Percentiles rank a stretch among this genome's conserved stretches.
phyloP scores from a whole-genome alignment of 1,140 invertebrate species.

The Drosophila ogumai region DNA sequence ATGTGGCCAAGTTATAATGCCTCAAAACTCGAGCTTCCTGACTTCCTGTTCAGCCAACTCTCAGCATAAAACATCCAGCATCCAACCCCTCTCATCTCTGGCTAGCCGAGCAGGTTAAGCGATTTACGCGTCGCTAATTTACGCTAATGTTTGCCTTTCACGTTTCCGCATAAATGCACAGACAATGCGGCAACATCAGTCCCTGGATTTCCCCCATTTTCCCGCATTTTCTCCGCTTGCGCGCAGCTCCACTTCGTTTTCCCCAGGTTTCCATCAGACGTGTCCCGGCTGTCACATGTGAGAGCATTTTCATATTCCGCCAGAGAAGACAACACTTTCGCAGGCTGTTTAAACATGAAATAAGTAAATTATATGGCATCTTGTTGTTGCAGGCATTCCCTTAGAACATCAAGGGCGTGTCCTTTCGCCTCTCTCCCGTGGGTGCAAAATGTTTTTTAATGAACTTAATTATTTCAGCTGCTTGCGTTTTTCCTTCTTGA shows the following conservation, averaged over 20 bases:
- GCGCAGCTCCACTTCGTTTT: neutral
- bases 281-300: constrained; percentile 42
- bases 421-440: constrained; percentile 15
- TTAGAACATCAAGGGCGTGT: constrained; percentile 28
- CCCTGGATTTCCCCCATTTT: neutral
- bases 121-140: constrained; percentile 81
- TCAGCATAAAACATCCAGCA: neutral
- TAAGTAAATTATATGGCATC: constrained; percentile 74
- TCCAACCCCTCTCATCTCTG: neutral
- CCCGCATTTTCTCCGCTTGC: neutral
- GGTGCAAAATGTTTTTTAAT: constrained; percentile 65
- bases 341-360: constrained; percentile 71
- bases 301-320: constrained; percentile 40
- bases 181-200: constrained; percentile 43
- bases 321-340: constrained; percentile 58
- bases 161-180: constrained; percentile 77
- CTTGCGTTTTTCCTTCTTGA: constrained; percentile 31
- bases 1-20: constrained; percentile 33
- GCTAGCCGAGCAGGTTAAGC: constrained; percentile 59
- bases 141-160: constrained; percentile 79
- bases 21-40: constrained; percentile 12
- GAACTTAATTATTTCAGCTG: constrained; percentile 64
- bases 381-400: constrained; percentile 24
- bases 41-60: constrained; percentile 8
- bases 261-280: constrained; percentile 20